Conservation (phyloP, 1,140 invertebrate species). For the Heliconius hewitsoni region DNA sequence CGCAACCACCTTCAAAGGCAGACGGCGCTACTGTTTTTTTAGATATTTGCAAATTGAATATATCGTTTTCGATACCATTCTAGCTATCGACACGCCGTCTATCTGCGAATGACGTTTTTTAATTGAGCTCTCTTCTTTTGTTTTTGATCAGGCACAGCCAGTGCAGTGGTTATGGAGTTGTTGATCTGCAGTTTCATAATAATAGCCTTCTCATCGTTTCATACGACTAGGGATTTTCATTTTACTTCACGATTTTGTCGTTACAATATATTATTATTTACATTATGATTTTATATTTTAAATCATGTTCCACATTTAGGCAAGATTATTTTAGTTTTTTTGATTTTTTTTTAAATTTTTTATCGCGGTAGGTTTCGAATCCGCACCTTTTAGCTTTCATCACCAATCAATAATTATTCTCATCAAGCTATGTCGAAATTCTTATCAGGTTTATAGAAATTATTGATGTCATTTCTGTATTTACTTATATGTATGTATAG, state of each 20-base stretch:
- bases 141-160: conserved; percentile 20
- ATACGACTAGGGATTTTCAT: neutral
- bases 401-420: too few relatives aligned
- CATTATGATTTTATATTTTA: too few relatives aligned
- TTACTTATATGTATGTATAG: too few relatives aligned
- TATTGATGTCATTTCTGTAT: too few relatives aligned
- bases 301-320: too few relatives aligned
- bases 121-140: conserved; percentile 33
- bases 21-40: neutral
- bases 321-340: too few relatives aligned
- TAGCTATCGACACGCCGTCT: conserved; percentile 30
- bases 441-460: too few relatives aligned
- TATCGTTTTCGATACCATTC: conserved; percentile 16
- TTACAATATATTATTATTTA: neutral
- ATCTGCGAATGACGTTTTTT: conserved; percentile 36
- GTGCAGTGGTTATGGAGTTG: neutral
- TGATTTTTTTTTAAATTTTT: too few relatives aligned
- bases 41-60: conserved; percentile 22
- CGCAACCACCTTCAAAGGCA: neutral
- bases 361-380: too few relatives aligned
- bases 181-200: conserved; percentile 7
- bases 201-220: neutral
- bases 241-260: neutral
- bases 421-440: too few relatives aligned
- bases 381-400: too few relatives aligned